Conservation (phyloP, 2,797 vertebrate genomes). For the Picus viridis region DNA sequence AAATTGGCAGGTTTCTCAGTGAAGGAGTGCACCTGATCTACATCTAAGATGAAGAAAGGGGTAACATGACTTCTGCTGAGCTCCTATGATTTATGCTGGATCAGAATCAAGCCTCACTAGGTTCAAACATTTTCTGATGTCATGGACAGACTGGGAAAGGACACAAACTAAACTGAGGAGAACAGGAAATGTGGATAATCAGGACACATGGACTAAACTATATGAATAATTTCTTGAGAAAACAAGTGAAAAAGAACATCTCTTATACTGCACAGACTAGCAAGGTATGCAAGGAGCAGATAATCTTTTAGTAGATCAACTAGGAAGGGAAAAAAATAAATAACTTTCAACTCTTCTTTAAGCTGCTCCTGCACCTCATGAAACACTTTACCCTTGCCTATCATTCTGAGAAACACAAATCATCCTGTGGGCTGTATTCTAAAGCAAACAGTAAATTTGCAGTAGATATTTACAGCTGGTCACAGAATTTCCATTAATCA, state of each 20-base stretch:
- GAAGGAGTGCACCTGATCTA: not conserved
- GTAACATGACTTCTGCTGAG: not conserved
- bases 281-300: not conserved
- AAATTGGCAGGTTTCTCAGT: not conserved
- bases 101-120: not conserved
- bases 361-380: not conserved
- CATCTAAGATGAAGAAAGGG: not conserved
- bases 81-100: not conserved
- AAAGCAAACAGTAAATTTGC: not conserved
- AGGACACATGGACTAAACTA: not conserved
- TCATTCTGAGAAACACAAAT: not conserved
- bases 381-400: not conserved
- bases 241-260: not conserved
- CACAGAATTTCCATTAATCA: not conserved
- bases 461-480: not conserved
- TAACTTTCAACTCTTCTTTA: not conserved
- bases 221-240: not conserved
- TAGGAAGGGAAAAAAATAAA: not conserved
- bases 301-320: not conserved
- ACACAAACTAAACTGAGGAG: not conserved
- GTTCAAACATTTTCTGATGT: not conserved
- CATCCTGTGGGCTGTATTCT: not conserved
- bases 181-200: not conserved
- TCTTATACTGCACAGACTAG: not conserved
- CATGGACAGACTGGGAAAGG: not conserved